Conservation (phyloP, 2,888 invertebrate species). For the Trissolcus japonicus region DNA sequence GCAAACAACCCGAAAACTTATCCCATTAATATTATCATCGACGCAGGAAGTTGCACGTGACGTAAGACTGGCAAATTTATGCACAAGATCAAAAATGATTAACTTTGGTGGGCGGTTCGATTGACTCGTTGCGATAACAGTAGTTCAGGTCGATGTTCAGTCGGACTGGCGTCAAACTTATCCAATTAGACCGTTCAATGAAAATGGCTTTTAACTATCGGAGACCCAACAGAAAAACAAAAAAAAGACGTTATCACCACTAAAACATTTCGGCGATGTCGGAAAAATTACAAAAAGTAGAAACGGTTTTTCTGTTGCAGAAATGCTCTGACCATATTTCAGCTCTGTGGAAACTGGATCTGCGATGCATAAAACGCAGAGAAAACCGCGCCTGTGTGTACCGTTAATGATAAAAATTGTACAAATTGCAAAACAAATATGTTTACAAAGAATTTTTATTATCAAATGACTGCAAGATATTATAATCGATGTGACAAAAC, state of each 20-base stretch:
- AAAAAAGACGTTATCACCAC: neutral
- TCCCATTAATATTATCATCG: conserved; percentile 29
- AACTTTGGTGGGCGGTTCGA: neutral
- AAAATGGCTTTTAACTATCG: neutral
- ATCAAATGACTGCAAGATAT: no score
- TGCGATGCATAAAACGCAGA: conserved; percentile 14
- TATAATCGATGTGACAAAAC: no score
- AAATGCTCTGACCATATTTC: neutral
- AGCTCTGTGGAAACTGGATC: conserved; percentile 3
- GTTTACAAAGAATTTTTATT: no score
- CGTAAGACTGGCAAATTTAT: conserved; percentile 3
- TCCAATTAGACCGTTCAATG: conserved; percentile 18
- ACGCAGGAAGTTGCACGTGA: conserved; percentile 6
- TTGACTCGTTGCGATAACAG: conserved; percentile 1
- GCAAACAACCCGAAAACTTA: conserved; percentile 20
- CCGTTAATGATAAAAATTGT: conserved; percentile 3
- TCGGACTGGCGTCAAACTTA: conserved; percentile 9
- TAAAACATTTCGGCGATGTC: neutral
- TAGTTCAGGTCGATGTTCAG: conserved; percentile 8
- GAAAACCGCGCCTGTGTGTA: conserved; percentile 2
- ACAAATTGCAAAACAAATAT: neutral
- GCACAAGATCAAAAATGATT: conserved; percentile 17
- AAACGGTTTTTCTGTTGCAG: neutral
- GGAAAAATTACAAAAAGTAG: neutral
- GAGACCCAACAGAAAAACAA: neutral